Conservation (phyloP, 1,140 invertebrate species). For the Rhynchophorus ferrugineus region DNA sequence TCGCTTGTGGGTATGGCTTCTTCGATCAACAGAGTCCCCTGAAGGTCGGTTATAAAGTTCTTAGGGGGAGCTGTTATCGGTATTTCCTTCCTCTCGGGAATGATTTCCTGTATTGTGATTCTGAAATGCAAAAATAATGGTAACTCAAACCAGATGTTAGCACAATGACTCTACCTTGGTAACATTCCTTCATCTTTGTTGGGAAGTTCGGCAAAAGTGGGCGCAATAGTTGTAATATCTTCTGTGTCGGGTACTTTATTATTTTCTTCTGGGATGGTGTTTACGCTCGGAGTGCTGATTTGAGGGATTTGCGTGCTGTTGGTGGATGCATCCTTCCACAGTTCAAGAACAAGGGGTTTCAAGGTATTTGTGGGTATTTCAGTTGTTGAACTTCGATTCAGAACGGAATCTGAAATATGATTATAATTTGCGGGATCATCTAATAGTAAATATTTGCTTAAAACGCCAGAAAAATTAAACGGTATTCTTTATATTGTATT, state of each 20-base stretch:
- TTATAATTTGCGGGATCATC: too few species aligned
- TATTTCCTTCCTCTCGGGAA: slow-evolving; percentile 37
- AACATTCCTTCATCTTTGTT: slow-evolving; percentile 7
- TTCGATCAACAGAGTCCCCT: slow-evolving; percentile 28
- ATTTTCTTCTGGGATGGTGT: slow-evolving; percentile 11
- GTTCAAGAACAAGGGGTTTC: slow-evolving; percentile 1
- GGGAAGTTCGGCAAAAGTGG: slow-evolving; percentile 11
- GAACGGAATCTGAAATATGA: slow-evolving; percentile 12
- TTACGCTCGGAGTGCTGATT: not conserved
- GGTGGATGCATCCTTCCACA: slow-evolving; percentile 1
- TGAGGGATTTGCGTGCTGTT: not conserved
- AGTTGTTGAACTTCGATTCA: slow-evolving; percentile 9
- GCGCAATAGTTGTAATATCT: slow-evolving; percentile 6
- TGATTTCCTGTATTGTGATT: slow-evolving; percentile 40
- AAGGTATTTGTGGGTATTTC: slow-evolving; percentile 6
- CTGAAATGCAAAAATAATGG: slow-evolving; percentile 12
- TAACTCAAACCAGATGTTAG: not conserved
- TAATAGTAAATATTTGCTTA: too few species aligned
- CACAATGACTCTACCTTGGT: slow-evolving; percentile 10
- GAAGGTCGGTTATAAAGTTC: slow-evolving; percentile 21
- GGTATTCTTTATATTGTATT: too few species aligned
- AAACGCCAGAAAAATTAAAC: too few species aligned
- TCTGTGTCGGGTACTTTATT: slow-evolving; percentile 22
- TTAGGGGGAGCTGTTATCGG: slow-evolving; percentile 33
- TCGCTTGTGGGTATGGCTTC: slow-evolving; percentile 31